phyloP scores from a whole-genome alignment of 2,113 vertebrate genomes.

The Pachycephala philippinensis region DNA sequence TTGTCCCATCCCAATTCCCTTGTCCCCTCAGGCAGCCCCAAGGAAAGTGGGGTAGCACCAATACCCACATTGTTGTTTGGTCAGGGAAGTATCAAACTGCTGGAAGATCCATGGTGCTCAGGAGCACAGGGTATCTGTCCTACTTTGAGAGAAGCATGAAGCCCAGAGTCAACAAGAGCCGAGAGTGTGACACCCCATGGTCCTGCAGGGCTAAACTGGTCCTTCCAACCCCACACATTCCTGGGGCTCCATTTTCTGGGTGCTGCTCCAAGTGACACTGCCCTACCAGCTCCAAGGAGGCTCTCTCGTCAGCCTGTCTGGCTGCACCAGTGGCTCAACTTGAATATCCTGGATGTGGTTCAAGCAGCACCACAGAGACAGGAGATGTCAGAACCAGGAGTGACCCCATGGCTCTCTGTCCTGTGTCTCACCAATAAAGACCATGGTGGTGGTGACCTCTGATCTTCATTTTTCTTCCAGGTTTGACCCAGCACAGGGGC shows the following conservation, averaged over 20 bases:
- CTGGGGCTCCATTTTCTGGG: background rate
- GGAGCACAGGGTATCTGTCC: background rate
- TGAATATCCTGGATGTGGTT: background rate
- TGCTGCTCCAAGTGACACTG: background rate
- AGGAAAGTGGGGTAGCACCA: background rate
- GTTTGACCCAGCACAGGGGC: background rate
- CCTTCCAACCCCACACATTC: background rate
- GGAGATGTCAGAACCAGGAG: background rate
- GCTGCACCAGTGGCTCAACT: background rate
- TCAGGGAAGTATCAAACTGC: background rate
- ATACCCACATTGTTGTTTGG: background rate
- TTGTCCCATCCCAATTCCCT: background rate
- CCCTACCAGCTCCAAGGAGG: background rate
- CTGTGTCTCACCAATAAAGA: background rate
- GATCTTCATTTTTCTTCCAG: background rate
- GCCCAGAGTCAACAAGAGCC: background rate
- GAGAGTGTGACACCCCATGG: background rate
- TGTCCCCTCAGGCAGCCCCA: background rate
- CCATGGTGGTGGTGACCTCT: background rate
- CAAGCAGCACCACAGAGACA: background rate
- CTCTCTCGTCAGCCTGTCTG: background rate
- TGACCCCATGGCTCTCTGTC: background rate
- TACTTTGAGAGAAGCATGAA: background rate
- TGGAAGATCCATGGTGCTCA: background rate
- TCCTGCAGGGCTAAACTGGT: background rate